Conservation (phyloP, 2,888 invertebrate genomes). For the Mythimna pallens region DNA sequence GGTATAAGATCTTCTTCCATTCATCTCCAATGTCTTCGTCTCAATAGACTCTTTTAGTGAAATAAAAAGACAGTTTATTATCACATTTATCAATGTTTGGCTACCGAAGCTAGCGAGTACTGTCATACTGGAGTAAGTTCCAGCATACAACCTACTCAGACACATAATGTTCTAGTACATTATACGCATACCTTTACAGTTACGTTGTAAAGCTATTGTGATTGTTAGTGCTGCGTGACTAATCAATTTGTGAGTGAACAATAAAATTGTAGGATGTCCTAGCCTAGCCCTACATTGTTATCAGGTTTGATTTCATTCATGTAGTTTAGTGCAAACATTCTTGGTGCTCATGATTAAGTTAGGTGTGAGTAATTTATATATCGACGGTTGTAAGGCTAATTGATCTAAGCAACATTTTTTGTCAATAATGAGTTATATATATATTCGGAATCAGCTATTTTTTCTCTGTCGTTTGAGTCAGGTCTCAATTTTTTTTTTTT, state of each 20-base stretch:
- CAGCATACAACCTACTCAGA: not conserved
- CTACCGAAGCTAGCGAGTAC: not conserved
- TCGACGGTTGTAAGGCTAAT: too few species aligned
- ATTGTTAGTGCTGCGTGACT: conserved; percentile 51
- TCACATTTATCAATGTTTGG: too few species aligned
- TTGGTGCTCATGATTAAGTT: not conserved
- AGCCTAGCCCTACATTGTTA: conserved; percentile 49
- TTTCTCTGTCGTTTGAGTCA: too few species aligned
- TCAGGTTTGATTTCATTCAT: conserved; percentile 14
- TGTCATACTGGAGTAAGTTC: not conserved
- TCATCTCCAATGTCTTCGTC: too few species aligned
- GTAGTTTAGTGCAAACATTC: not conserved
- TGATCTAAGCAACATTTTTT: too few species aligned
- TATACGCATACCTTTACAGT: not conserved
- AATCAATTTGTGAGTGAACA: conserved; percentile 58
- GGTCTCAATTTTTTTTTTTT: too few species aligned
- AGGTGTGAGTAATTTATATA: not conserved
- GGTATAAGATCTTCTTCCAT: too few species aligned
- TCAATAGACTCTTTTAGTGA: not conserved
- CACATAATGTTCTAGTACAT: conserved; percentile 1
- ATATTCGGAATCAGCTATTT: too few species aligned
- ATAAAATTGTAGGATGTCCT: conserved; percentile 61
- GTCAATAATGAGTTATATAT: too few species aligned
- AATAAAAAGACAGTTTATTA: not conserved
- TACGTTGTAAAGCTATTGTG: conserved; percentile 50